Evolutionary conservation across 2,113 vertebrate genomes (phyloP).

Genomic region (Butorides virescens): DNA sequence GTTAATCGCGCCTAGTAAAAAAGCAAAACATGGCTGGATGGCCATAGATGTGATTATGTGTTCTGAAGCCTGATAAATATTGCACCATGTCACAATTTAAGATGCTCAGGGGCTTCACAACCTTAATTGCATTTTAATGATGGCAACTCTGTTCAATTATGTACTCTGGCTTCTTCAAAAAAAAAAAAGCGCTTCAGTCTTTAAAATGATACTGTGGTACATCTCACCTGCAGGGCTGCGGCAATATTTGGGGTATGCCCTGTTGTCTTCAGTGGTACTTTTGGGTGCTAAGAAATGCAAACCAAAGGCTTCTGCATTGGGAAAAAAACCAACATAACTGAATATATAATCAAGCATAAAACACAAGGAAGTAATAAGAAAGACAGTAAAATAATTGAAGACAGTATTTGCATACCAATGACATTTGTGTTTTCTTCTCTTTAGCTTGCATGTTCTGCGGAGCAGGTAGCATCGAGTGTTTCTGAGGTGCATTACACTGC

Average conservation of each 20-base stretch:
- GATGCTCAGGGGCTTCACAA: slow-evolving; percentile 8
- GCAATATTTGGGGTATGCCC: not conserved
- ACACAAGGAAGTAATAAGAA: not conserved
- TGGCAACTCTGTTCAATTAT: slow-evolving; percentile 23
- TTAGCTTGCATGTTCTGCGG: not conserved
- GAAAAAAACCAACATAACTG: not conserved
- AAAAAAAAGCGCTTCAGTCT: not conserved
- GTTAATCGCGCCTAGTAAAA: not conserved
- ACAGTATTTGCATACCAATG: not conserved
- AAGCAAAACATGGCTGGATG: slow-evolving; percentile 20
- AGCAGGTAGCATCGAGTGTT: not conserved
- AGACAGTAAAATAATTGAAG: not conserved
- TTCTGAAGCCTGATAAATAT: slow-evolving; percentile 49
- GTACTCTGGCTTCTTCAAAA: not conserved
- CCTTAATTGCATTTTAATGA: slow-evolving; percentile 41
- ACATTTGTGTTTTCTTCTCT: not conserved
- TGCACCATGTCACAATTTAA: slow-evolving; percentile 1
- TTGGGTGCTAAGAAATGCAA: not conserved
- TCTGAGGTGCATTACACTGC: not conserved
- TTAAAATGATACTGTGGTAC: not conserved
- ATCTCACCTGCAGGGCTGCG: not conserved
- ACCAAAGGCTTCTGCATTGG: not conserved
- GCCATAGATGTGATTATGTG: slow-evolving; percentile 13
- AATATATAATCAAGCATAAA: not conserved
- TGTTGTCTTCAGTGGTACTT: not conserved